Evolutionary conservation across 2,113 vertebrate species (phyloP).

Genomic region (Hepsetus odoe): DNA sequence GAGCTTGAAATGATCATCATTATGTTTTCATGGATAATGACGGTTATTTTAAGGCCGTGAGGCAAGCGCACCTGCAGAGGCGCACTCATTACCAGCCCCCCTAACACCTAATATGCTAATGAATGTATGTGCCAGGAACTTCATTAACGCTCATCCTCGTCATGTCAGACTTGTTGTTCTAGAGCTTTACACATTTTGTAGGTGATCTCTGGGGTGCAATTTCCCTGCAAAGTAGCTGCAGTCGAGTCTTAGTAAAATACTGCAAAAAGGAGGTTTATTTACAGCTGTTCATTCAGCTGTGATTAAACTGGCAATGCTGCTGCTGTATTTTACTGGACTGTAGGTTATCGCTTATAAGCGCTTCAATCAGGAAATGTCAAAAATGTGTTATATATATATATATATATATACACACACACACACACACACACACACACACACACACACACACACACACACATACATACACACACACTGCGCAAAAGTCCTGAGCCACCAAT

Average conservation of each 20-base stretch:
- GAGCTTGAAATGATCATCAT: constrained; percentile 66
- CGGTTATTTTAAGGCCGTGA: constrained; percentile 73
- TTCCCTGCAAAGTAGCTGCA: constrained; percentile 24
- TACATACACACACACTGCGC: no score
- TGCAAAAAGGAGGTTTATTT: constrained; percentile 7
- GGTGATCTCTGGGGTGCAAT: constrained; percentile 32
- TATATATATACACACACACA: no score
- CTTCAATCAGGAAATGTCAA: neutral
- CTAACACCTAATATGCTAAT: constrained; percentile 64
- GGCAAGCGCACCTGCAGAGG: constrained; percentile 68
- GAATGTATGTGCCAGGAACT: constrained; percentile 66
- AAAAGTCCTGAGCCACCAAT: no score
- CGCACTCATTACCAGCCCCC: constrained; percentile 69
- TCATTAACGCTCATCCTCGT: constrained; percentile 74
- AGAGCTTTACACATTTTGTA: constrained; percentile 36
- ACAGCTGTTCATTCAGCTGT: neutral
- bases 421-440: no score
- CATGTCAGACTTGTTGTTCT: constrained; percentile 58
- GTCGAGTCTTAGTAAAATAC: neutral
- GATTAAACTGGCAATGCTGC: neutral
- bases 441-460: no score
- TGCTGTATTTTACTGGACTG: neutral
- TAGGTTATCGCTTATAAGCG: neutral
- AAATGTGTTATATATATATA: no score
- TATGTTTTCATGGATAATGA: constrained; percentile 70